Conservation (phyloP, 2,888 invertebrate genomes). For the Argynnis bischoffii region DNA sequence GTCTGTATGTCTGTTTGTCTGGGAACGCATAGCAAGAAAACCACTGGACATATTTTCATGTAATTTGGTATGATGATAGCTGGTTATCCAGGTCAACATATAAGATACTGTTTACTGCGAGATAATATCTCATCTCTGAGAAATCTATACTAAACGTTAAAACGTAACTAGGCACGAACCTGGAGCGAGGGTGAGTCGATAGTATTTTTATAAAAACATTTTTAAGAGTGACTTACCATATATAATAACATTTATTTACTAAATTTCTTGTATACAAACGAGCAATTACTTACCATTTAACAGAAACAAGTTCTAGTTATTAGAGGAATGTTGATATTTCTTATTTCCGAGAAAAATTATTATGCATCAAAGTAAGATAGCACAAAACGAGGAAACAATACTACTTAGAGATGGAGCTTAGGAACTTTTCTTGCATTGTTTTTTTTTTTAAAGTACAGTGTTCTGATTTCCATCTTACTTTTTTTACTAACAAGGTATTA, state of each 20-base stretch:
- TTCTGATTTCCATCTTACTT: slow-evolving; percentile 17
- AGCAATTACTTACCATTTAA: slow-evolving; percentile 30
- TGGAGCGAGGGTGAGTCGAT: no score
- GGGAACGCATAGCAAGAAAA: no score
- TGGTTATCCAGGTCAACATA: no score
- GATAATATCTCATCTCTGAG: no score
- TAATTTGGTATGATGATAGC: no score
- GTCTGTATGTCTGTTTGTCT: no score
- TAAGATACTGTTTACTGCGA: no score
- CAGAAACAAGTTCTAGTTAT: slow-evolving; percentile 18
- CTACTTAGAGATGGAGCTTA: slow-evolving; percentile 25
- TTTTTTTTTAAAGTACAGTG: not conserved
- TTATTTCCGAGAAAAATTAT: slow-evolving; percentile 29
- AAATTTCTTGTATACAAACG: slow-evolving; percentile 14
- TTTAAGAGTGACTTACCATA: no score
- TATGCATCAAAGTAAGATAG: slow-evolving; percentile 26
- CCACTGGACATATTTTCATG: no score
- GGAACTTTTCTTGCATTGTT: slow-evolving; percentile 10
- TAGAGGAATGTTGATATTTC: slow-evolving; percentile 30
- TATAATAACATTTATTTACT: not conserved
- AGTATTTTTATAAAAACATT: no score
- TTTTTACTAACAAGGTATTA: not conserved
- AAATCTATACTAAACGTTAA: no score
- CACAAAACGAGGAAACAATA: slow-evolving; percentile 25
- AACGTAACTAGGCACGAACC: no score